Percentiles rank a stretch among this genome's conserved stretches.
These are phyloP conservation scores for Haliaeetus leucogaster DNA, from an alignment of 2,113 vertebrate species.

Conservation along the genomic window DNA sequence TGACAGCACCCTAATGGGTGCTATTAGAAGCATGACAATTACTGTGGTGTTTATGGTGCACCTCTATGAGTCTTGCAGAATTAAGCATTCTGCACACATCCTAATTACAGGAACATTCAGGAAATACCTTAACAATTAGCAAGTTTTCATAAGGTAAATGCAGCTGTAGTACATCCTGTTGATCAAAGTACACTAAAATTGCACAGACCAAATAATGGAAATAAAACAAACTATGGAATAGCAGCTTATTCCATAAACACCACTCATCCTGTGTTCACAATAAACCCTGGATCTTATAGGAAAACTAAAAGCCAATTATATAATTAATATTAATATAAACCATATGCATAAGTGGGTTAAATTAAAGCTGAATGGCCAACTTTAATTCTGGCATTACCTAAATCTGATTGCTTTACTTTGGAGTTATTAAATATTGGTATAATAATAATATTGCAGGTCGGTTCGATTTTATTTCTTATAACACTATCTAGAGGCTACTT, in stretches of 20 bases:
- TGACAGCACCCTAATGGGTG: background rate
- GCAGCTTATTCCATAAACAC: background rate
- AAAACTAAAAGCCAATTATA: background rate
- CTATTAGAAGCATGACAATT: background rate
- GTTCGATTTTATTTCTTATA: background rate
- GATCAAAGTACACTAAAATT: background rate
- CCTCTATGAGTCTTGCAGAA: background rate
- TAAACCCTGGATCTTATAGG: background rate
- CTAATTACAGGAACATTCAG: background rate
- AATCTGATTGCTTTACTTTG: background rate
- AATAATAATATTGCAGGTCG: background rate
- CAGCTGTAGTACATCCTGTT: background rate
- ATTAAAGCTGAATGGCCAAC: background rate
- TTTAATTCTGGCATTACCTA: background rate
- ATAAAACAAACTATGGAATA: background rate
- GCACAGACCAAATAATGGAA: background rate
- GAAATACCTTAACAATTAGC: background rate
- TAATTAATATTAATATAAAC: background rate
- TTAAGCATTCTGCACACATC: background rate
- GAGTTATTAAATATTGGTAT: background rate
- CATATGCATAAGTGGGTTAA: background rate
- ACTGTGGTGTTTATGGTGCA: background rate
- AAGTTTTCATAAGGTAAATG: background rate
- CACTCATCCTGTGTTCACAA: background rate
- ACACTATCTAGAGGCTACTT: background rate